These are phyloP conservation scores for Asarcornis scutulata DNA, from an alignment of 2,113 vertebrate genomes.

Conservation along the genomic window DNA sequence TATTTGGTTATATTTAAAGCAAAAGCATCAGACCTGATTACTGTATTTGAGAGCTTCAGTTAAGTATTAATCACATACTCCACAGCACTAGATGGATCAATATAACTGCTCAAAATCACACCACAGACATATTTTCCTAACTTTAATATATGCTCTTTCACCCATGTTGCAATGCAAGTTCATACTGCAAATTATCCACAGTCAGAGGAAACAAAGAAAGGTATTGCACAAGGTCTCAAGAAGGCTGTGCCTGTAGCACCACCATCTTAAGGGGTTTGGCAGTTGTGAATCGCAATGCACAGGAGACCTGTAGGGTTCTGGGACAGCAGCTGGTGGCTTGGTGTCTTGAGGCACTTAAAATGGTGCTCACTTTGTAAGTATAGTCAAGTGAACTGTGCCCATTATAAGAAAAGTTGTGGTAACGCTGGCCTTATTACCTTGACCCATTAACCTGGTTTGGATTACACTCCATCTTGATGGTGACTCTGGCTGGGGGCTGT, in stretches of 20 bases:
- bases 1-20: not conserved
- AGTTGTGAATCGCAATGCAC: not conserved
- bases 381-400: not conserved
- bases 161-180: not conserved
- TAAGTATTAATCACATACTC: not conserved
- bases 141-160: not conserved
- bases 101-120: not conserved
- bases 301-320: not conserved
- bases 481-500: slow-evolving; percentile 82
- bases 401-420: not conserved
- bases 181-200: not conserved
- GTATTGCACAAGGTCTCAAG: not conserved
- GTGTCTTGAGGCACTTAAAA: not conserved
- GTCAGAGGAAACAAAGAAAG: not conserved
- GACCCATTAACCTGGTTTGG: slow-evolving; percentile 86
- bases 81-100: not conserved
- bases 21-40: not conserved
- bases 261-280: not conserved
- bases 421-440: slow-evolving; percentile 75
- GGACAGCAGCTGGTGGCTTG: not conserved
- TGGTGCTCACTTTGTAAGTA: not conserved
- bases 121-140: not conserved
- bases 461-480: slow-evolving; percentile 91
- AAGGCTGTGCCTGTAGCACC: not conserved
- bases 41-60: not conserved